Conservation (phyloP, 2,113 vertebrate species). For the Phalacrocorax brasilianus region DNA sequence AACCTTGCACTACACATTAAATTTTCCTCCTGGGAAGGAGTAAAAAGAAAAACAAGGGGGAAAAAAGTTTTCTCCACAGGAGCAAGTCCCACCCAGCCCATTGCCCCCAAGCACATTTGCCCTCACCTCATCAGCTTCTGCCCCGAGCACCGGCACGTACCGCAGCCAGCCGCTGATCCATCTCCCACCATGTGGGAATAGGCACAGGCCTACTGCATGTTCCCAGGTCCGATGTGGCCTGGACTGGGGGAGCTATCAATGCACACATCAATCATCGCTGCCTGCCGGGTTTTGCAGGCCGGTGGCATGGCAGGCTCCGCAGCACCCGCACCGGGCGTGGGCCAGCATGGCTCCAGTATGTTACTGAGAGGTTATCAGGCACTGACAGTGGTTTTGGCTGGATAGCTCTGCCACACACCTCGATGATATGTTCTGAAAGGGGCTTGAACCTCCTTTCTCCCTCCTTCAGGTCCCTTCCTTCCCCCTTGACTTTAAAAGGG, state of each 20-base stretch:
- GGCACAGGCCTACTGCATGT: rapidly evolving
- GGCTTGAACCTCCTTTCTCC: neutral
- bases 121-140: neutral
- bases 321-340: neutral
- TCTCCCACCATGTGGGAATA: rapidly evolving
- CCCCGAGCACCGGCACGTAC: rapidly evolving
- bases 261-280: rapidly evolving
- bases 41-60: too few species aligned
- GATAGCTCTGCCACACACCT: neutral
- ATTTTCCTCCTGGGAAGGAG: neutral
- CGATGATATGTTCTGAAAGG: rapidly evolving
- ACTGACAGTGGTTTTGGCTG: neutral
- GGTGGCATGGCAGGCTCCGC: neutral
- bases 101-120: neutral
- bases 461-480: neutral
- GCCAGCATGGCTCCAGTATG: neutral
- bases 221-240: neutral
- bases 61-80: neutral
- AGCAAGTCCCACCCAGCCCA: neutral
- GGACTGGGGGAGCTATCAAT: neutral
- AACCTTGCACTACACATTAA: neutral
- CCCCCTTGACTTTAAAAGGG: neutral
- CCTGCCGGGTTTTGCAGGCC: neutral
- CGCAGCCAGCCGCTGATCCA: neutral
- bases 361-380: neutral